Evolutionary conservation across 2,113 vertebrate species (phyloP), one percentile per base, ranked within the genome.

Genomic region (Oncorhynchus tshawytscha): DNA sequence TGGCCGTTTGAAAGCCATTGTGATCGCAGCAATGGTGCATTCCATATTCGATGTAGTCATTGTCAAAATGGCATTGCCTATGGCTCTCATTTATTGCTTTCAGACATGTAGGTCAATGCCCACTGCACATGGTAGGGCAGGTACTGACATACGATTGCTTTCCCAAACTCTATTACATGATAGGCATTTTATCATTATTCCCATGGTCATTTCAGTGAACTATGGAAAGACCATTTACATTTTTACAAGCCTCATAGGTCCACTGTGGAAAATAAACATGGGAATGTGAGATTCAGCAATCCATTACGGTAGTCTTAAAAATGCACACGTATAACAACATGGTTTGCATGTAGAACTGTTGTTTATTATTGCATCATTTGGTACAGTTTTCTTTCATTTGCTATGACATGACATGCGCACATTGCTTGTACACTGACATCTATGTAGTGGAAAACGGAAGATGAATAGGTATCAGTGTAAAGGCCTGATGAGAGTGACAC

Each of bases 51-150:
- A 84, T 90, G 92, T 90, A 91, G 91, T 94, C 94, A 93, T 89
- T 93, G 91, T 24, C 24, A 87, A 91, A 92, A 91, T 90, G 91
- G 90, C 91, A 88, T 88, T 88, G 91, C 92, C 90, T 91, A 90
- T 92, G 91, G 90, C 89, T 92, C 88, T 86, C 91, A 88, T 92
- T 93, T 92, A 92, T 93, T 91, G 88, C 90, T 84, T 86, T 91
- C 89, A 90, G 87, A 91, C 92, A 91, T 92, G 87, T 91, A 92
- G 91, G 92, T 92, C 93, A 92, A 88, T 87, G 90, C 82, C 87
- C 84, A 77, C 89, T 85, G 79, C 74, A 83, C 80, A 75, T 39
- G 62, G 77, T 86, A 79, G 84, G 86, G 86, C 82, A 83, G 84
- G 76, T 85, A 54, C 82, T 85, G 81, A 89, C 87, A 87, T 77